phyloP scores from a whole-genome alignment of 2,888 invertebrate genomes.

The Cremastinae sp. region DNA sequence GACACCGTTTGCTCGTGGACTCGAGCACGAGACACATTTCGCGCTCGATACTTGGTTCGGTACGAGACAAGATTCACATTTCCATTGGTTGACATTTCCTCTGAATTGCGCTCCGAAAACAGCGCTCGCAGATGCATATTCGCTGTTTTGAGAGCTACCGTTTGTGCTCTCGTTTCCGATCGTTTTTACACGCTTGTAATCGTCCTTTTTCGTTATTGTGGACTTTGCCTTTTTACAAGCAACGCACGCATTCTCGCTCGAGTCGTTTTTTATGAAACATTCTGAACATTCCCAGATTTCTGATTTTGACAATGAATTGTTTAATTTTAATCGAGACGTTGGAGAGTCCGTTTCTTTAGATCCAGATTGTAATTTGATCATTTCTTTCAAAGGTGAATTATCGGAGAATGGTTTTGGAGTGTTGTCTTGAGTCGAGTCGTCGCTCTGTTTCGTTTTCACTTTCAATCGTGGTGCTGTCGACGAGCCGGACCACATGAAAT shows the following conservation, averaged over 20 bases:
- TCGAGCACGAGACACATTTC: slow-evolving; percentile 83
- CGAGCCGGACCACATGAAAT: slow-evolving; percentile 75
- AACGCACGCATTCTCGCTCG: slow-evolving; percentile 70
- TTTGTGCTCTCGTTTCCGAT: slow-evolving; percentile 24
- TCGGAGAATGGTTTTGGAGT: background rate
- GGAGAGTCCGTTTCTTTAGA: background rate
- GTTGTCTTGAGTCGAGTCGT: background rate
- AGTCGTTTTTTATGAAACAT: slow-evolving; percentile 77
- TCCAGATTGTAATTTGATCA: slow-evolving; percentile 72
- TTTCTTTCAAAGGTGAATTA: slow-evolving; percentile 50
- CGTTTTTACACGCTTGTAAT: slow-evolving; percentile 28
- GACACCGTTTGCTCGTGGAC: slow-evolving; percentile 77
- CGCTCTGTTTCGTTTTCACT: slow-evolving; percentile 65
- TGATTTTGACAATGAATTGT: background rate
- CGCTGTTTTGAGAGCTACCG: slow-evolving; percentile 3
- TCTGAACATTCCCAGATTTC: slow-evolving; percentile 77
- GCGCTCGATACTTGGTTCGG: slow-evolving; percentile 80
- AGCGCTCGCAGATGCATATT: slow-evolving; percentile 53
- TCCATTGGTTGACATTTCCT: slow-evolving; percentile 79
- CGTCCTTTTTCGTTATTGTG: background rate
- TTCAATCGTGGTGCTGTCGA: slow-evolving; percentile 74
- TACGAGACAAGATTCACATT: slow-evolving; percentile 83
- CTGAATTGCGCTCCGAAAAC: slow-evolving; percentile 70
- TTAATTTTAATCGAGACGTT: background rate
- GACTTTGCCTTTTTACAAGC: slow-evolving; percentile 74